phyloP scores from a whole-genome alignment of 2,888 invertebrate species.

The Auanema freiburgensis region DNA sequence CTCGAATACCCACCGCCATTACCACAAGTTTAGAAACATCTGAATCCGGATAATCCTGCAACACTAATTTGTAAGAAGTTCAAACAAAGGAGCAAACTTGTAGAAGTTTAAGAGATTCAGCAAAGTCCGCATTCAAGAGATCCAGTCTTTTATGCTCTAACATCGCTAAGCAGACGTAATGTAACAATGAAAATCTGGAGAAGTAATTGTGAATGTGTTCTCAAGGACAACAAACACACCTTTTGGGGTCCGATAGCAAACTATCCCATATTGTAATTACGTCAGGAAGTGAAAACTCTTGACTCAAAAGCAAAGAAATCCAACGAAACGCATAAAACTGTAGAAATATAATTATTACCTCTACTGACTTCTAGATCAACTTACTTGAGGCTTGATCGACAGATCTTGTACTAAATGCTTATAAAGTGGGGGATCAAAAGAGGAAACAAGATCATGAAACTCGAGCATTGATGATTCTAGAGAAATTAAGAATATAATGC shows the following conservation, averaged over 20 bases:
- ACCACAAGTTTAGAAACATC: slow-evolving; percentile 48
- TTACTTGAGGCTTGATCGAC: slow-evolving; percentile 82
- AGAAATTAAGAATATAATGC: slow-evolving; percentile 10
- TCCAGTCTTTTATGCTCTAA: slow-evolving; percentile 88
- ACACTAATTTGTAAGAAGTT: slow-evolving; percentile 3
- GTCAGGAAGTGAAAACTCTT: slow-evolving; percentile 96
- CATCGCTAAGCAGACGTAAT: slow-evolving; percentile 94
- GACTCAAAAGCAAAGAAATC: slow-evolving; percentile 89
- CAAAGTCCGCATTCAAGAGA: slow-evolving; percentile 85
- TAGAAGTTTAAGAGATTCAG: slow-evolving; percentile 86
- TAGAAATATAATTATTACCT: slow-evolving; percentile 2
- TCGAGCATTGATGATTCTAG: slow-evolving; percentile 76
- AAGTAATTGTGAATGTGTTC: not conserved
- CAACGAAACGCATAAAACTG: slow-evolving; percentile 77
- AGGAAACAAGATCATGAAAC: slow-evolving; percentile 77
- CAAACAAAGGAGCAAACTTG: slow-evolving; percentile 71
- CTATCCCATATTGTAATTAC: slow-evolving; percentile 97
- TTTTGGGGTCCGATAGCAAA: slow-evolving; percentile 82
- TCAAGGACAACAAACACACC: slow-evolving; percentile 65
- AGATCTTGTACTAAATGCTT: slow-evolving; percentile 76
- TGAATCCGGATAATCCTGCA: slow-evolving; percentile 55
- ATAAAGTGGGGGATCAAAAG: slow-evolving; percentile 79
- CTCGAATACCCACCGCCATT: slow-evolving; percentile 44
- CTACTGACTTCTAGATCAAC: no score
- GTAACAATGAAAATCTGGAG: slow-evolving; percentile 79